Percentiles rank a stretch among this genome's conserved stretches.
Conservation (phyloP, 1,140 invertebrate genomes). For the Cataglyphis hispanica region DNA sequence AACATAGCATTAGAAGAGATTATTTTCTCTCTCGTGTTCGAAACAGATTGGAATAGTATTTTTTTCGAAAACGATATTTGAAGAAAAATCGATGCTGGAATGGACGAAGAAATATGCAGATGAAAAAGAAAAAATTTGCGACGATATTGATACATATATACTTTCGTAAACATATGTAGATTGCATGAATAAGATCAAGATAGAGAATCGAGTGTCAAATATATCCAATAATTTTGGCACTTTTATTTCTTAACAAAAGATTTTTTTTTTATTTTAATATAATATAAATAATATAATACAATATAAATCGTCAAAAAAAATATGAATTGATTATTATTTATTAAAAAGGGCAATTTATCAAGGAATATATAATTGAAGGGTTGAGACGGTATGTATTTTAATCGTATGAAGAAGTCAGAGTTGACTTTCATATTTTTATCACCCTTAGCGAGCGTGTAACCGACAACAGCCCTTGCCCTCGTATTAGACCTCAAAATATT, state of each 20-base stretch:
- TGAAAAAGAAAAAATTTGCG: not conserved
- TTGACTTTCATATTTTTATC: constrained; percentile 53
- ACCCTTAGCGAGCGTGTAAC: not conserved
- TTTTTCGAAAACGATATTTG: not conserved
- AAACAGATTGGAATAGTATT: not conserved
- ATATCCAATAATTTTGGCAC: too few species aligned
- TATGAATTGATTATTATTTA: too few species aligned
- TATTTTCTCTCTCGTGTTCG: not conserved
- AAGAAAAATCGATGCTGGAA: not conserved
- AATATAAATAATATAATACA: too few species aligned
- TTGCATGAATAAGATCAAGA: not conserved
- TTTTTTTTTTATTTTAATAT: not conserved
- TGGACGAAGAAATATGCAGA: not conserved
- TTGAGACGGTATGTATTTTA: not conserved
- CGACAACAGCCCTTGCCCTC: not conserved
- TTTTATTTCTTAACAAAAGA: not conserved
- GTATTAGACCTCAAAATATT: constrained; percentile 25
- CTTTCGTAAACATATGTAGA: not conserved
- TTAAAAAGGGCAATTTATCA: constrained; percentile 3
- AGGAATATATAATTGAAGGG: not conserved
- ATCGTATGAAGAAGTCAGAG: constrained; percentile 35
- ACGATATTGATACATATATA: not conserved
- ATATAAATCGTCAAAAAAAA: too few species aligned
- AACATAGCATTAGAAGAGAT: not conserved
- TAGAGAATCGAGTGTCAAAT: too few species aligned